Base-by-base conservation (phyloP, 2,113 vertebrate genomes). In the Tachuris rubrigastra region DNA sequence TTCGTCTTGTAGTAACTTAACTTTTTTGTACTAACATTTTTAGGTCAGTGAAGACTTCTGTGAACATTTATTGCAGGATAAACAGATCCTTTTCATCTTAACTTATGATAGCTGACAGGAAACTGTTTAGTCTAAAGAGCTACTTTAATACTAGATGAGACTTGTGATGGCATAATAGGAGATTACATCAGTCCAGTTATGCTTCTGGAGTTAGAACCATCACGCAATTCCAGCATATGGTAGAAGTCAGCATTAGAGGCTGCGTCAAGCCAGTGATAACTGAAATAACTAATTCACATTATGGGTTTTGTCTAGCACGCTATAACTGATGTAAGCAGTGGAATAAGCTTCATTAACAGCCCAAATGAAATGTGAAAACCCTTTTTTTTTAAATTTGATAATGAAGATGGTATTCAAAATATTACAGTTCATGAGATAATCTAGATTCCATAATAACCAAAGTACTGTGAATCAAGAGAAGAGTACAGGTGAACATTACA, bases 371-470 rank as follows among this genome's bases (percentile, higher is more conserved):
- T 31, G 8, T 49, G 8, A 67, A 55, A 62, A 49, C 47, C 24
- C 22, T 11, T 44, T 44, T 37, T 20, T 14, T 20, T 12, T 33
- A 18, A 30, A 27, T 14, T 47, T 58, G 2, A 25, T n/a, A 49
- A 6, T 39, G 42, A 44, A 27, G 10, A 20, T 25, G 8, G 1
- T 22, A 66, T 49, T 78, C 9, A 75, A 58, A 86, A 41, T 14
- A 23, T 4, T 10, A 3, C 0, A 3, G 14, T 44, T 18, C 5
- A 23, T 27, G 6, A 12, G 11, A 74, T 60, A 59, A 47, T 4
- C 3, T 53, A 16, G 27, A 62, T 27, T 66, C 24, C 21, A 25
- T 39, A 27, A 5, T 31, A 39, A 19, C 8, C 19, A 46, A 56
- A 58, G 7, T 21, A 23, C 4, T 33, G 28, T 16, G 18, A 8